Base-by-base conservation (phyloP, 2,113 vertebrate genomes). In the Rhinogobius similis region DNA sequence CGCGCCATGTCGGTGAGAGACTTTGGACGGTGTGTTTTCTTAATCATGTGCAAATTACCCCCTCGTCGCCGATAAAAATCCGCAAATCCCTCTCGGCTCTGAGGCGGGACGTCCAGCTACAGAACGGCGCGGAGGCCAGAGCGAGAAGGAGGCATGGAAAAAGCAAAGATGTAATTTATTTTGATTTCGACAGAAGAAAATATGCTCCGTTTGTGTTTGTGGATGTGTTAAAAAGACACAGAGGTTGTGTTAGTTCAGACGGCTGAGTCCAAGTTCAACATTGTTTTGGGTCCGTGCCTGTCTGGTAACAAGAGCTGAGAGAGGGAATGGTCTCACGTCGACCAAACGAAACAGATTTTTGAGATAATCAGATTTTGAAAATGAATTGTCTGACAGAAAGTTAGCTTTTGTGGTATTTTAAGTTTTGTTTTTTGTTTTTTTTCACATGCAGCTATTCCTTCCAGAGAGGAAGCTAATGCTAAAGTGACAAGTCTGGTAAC, bases 11-110 rank as follows among this genome's bases (percentile, higher is more conserved):
- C 41, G 55, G 76, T 67, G 58, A 56, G 74, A 85, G 77, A 72
- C 79, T 87, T 81, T 62, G 62, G 73, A 26, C 81, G 72, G 80
- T 88, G 87, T 91, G 87, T 89, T 91, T 90, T 91, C 82, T 78
- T 87, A 89, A 90, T 89, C 83, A 80, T 77, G 79, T 85, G 78
- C 78, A 86, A 92, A 90, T 91, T 86, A 88, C 84, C 82, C 89
- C 83, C 84, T 70, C 10, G 82, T 79, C 74, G 68, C 74, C 23
- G 74, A 76, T 89, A 66, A 88, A 36, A 89, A 87, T 77, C 84
- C 83, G 73, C 77, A 83, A 81, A 86, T 84, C 79, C 84, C 58
- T 62, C 7, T 67, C 2, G 38, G 73, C 81, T 68, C 72, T 75
- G 59, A 48, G 29, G 26, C 10, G 7, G 23, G 62, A 27, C 48